phyloP scores from a whole-genome alignment of 2,888 invertebrate species.

The Aelia acuminata region DNA sequence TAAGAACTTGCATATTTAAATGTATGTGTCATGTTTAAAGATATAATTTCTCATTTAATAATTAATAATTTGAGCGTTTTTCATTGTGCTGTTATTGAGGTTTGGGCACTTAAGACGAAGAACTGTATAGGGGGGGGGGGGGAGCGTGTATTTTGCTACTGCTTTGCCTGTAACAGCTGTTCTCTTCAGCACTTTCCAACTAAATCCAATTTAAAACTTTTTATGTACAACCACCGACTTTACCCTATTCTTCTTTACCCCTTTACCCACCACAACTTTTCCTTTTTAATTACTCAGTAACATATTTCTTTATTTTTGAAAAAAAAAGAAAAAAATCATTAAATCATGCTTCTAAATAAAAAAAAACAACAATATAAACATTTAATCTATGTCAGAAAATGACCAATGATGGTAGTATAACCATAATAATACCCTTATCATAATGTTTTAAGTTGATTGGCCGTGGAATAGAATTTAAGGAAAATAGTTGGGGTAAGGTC shows the following conservation, averaged over 20 bases:
- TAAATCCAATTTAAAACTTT: conserved; percentile 26
- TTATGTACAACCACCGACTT: conserved; percentile 29
- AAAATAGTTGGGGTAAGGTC: too few relatives aligned
- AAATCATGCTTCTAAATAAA: too few relatives aligned
- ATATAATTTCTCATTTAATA: too few relatives aligned
- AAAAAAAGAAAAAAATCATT: too few relatives aligned
- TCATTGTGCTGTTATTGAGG: background rate
- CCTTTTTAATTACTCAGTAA: background rate
- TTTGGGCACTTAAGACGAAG: background rate
- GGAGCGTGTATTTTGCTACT: background rate
- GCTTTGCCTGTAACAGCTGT: conserved; percentile 32
- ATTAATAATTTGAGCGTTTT: background rate
- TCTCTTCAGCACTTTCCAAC: conserved; percentile 9
- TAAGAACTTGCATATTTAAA: too few relatives aligned
- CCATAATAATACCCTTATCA: too few relatives aligned
- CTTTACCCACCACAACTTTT: background rate
- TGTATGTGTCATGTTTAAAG: too few relatives aligned
- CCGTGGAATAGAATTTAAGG: too few relatives aligned
- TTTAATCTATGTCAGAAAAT: too few relatives aligned
- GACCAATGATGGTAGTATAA: too few relatives aligned
- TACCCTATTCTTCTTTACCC: conserved; percentile 8
- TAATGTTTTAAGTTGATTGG: too few relatives aligned
- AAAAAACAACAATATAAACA: too few relatives aligned
- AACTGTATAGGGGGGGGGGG: background rate
- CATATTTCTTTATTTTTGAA: background rate